Percentiles rank a stretch among this genome's conserved stretches.
Conservation (phyloP, 2,797 vertebrate genomes). For the Macroramphosus scolopax region DNA sequence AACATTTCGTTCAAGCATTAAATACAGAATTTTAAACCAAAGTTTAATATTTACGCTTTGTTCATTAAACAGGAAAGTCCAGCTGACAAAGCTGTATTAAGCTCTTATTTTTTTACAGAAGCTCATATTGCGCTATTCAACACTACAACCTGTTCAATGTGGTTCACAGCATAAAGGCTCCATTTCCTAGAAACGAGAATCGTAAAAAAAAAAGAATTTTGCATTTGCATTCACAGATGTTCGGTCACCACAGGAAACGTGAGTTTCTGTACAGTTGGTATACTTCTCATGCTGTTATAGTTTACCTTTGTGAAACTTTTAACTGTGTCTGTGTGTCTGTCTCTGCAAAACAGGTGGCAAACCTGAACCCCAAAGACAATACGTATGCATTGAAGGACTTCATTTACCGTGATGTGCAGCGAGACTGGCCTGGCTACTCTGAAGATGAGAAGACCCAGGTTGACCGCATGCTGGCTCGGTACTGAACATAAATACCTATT, state of each 20-base stretch:
- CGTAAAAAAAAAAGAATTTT: too few relatives aligned
- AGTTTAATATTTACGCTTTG: not conserved
- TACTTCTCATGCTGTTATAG: conserved; percentile 4
- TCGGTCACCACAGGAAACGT: conserved; percentile 37
- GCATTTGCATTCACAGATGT: conserved; percentile 64
- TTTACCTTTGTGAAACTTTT: conserved; percentile 5
- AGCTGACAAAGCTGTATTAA: not conserved
- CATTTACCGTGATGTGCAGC: conserved; percentile 86
- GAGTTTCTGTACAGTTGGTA: conserved; percentile 32
- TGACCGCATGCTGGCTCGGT: conserved; percentile 84
- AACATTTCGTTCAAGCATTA: too few relatives aligned
- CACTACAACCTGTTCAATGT: too few relatives aligned
- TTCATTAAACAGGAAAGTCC: not conserved
- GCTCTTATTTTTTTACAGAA: too few relatives aligned
- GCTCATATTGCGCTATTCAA: too few relatives aligned
- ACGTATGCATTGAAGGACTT: conserved; percentile 89
- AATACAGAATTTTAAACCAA: too few relatives aligned
- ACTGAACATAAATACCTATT: conserved; percentile 35
- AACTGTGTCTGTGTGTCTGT: conserved; percentile 25
- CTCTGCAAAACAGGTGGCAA: conserved; percentile 81
- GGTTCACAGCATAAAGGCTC: too few relatives aligned
- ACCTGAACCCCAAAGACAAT: conserved; percentile 90
- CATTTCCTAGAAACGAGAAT: too few relatives aligned
- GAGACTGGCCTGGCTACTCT: conserved; percentile 90
- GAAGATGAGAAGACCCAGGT: conserved; percentile 83